A percentile compares a stretch with the other conserved stretches of the same genome.
phyloP scores from a whole-genome alignment of 2,113 vertebrate species.

The Ailurus styani region DNA sequence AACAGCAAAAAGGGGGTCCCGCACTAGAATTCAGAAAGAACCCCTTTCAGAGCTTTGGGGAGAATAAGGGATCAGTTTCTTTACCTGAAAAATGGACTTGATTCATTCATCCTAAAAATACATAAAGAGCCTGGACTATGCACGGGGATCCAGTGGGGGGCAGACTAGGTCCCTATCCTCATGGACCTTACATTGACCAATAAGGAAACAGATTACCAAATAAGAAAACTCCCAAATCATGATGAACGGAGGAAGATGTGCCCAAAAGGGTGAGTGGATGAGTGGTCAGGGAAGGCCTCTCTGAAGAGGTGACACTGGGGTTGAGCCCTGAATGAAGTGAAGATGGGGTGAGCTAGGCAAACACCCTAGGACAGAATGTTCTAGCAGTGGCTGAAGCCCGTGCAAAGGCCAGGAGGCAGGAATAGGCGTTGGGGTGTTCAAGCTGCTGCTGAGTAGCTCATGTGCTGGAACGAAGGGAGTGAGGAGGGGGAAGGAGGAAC shows the following conservation, averaged over 20 bases:
- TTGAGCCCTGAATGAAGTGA: neutral
- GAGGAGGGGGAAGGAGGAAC: neutral
- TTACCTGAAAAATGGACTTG: neutral
- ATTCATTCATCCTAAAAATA: neutral
- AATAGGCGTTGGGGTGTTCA: neutral
- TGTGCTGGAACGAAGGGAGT: neutral
- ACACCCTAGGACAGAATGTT: neutral
- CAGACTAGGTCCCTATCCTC: neutral
- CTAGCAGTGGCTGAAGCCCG: rapidly evolving
- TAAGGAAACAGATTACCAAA: neutral
- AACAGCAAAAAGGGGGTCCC: slow-evolving; percentile 48
- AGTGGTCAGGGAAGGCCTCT: neutral
- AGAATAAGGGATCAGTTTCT: slow-evolving; percentile 4
- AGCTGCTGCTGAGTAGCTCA: rapidly evolving
- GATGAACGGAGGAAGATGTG: too few species aligned
- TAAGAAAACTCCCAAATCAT: neutral
- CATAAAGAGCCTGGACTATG: neutral
- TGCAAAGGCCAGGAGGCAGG: neutral
- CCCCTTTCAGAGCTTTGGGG: slow-evolving; percentile 54
- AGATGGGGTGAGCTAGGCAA: neutral
- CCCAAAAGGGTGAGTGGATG: neutral
- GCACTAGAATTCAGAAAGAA: neutral
- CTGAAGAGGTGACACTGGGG: neutral
- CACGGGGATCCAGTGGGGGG: neutral
- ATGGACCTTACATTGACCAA: neutral